A percentile compares a stretch with the other conserved stretches of the same genome.
These are phyloP conservation scores for Selene dorsalis DNA, from an alignment of 2,797 vertebrate species.

Conservation along the genomic window DNA sequence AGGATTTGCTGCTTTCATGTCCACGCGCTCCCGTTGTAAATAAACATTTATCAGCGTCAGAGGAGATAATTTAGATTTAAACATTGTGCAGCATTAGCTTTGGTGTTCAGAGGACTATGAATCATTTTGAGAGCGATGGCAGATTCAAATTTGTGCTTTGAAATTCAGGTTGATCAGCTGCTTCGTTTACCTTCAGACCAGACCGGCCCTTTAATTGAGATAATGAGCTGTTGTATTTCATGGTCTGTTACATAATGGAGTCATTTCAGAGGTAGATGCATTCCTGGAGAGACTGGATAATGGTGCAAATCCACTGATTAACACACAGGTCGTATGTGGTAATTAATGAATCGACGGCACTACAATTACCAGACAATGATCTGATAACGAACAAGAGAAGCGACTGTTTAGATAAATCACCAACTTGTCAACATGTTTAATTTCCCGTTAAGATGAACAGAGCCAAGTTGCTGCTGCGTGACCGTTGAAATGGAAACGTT, in stretches of 20 bases:
- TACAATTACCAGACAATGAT: neutral
- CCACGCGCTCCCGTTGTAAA: neutral
- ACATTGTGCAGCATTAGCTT: neutral
- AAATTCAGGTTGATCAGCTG: neutral
- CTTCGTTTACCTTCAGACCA: conserved; percentile 32
- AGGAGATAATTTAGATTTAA: neutral
- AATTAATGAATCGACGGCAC: neutral
- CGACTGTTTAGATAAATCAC: too few relatives aligned
- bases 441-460: neutral
- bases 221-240: conserved; percentile 50
- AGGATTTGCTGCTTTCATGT: neutral
- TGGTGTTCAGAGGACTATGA: too few relatives aligned
- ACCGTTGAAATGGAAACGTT: neutral
- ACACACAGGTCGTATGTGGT: neutral
- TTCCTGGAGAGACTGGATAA: conserved; percentile 12
- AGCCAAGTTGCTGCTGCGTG: neutral
- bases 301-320: neutral
- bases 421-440: too few relatives aligned
- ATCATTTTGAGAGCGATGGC: neutral
- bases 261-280: conserved; percentile 15
- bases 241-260: conserved; percentile 36
- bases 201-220: conserved; percentile 32
- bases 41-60: neutral
- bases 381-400: too few relatives aligned
- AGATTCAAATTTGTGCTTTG: neutral